phyloP scores from a whole-genome alignment of 2,113 vertebrate species.

The Melanotaenia duboulayi region DNA sequence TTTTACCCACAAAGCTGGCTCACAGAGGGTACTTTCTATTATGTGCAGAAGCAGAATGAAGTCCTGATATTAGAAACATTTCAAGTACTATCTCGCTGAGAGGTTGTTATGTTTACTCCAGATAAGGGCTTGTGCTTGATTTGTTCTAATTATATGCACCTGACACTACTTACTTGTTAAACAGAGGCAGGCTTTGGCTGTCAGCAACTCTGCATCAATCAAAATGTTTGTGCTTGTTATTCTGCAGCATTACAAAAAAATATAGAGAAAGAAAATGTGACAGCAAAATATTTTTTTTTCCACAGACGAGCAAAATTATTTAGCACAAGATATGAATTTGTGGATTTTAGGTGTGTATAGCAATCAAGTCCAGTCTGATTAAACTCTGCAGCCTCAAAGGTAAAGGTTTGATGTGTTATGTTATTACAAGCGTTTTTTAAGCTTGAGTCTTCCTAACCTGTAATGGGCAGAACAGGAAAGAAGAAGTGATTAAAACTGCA shows the following conservation, averaged over 20 bases:
- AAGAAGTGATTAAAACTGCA: no score
- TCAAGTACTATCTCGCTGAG: background rate
- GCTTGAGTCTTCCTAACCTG: no score
- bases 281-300: background rate
- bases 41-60: background rate
- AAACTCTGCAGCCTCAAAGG: no score
- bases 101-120: slow-evolving; percentile 9
- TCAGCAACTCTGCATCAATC: background rate
- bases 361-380: no score
- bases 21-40: background rate
- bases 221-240: slow-evolving; percentile 11
- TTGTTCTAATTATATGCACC: slow-evolving; percentile 31
- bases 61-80: background rate
- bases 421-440: no score
- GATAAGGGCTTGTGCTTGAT: slow-evolving; percentile 25
- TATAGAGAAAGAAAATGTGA: slow-evolving; percentile 3
- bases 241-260: slow-evolving; percentile 19
- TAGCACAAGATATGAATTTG: no score
- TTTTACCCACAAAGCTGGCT: slow-evolving; percentile 25
- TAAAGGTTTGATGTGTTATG: no score
- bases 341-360: no score
- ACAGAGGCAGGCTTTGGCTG: slow-evolving; percentile 25
- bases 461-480: no score
- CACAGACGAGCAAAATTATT: no score
- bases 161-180: slow-evolving; percentile 16